Evolutionary conservation across 2,888 invertebrate genomes (phyloP), one percentile per base, ranked within the genome.

Genomic region (Mesorhabditis sp.): DNA sequence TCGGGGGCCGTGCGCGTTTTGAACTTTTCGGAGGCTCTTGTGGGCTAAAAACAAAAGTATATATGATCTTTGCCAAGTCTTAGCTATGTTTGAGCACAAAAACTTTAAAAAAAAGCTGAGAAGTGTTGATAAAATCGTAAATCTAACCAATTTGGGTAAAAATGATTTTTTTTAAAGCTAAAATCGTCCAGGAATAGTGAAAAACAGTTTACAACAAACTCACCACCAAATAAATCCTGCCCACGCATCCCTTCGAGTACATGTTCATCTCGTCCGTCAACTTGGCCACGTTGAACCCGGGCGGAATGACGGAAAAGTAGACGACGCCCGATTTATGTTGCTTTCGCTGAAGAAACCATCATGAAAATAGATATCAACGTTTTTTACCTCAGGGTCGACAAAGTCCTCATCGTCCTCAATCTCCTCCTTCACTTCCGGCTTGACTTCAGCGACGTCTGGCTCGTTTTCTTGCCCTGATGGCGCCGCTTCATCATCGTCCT

Each of bases 231-330:
- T 75, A 83, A 28, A 84, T 76, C 2, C 84, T 68, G 42, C 83
- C 83, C 45, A 84, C 68, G 64, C 78, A 71, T 45, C 78, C 83
- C 5, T 76, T 76, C 64, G 73, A 74, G 41, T 77, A 72, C 44
- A 74, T 75, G n/a, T 81, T 77, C 61, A 84, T 76, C 15, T 79
- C 79, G 43, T 76, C 74, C 4, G 78, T 74, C 43, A 84, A 69
- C 43, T 76, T 70, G 15, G 71, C 70, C 2, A 77, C 80, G 7
- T 76, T 83, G 73, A 77, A 84, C 63, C 72, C 72, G 10, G 83
- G 82, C 1, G 84, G 84, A 69, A 84, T 82, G 45, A 74, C 72
- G 41, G 80, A 70, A 69, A 84, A 80, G 70, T 82, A 84, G 28
- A 84, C 67, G 4, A 84, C 82, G 7, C 80, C 80, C 7, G 81